Base-by-base conservation (phyloP, 2,888 invertebrate species). In the Drosophila austrosaltans region DNA sequence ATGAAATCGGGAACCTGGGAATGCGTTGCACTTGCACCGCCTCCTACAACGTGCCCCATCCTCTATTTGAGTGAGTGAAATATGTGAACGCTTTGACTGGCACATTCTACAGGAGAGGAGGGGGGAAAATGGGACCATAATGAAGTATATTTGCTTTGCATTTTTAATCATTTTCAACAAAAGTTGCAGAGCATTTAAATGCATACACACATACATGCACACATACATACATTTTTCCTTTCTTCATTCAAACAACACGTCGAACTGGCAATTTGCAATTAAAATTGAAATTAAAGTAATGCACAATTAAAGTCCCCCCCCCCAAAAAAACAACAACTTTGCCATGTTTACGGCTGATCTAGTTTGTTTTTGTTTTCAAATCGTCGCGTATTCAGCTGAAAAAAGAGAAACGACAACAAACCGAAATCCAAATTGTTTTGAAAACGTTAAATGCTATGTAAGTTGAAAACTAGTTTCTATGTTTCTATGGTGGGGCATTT, bases 281-380 rank as follows among this genome's bases (percentile, higher is more conserved):
- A 82, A 83, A 87, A 89, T 84, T 85, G 75, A 83, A 87, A 85
- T 82, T 67, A 89, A 88, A 85, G 82, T 87, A 79, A 87, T 79
- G 66, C 89, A 84, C 77, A 82, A 81, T 87, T 72, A 76, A 76
- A 76, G 76, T 61, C 78, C 79, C 70, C 77, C 69, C 57, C 68
- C 63, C 73, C 69, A 16, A 57, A 44, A 20, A 22, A 25, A 22
- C 8, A 25, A 48, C 48, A 25, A 25, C 22, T 48, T 40, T 40
- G 40, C n/a, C n/a, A 40, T 59, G 44, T 64, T 81, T 77, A n/a
- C 53, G 58, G 36, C 32, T 57, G 57, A 20, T 57, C 57, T 39
- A 57, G 57, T 39, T 57, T 57, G 25, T 22, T 22, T 57, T 8
- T 30, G 10, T 8, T 36, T 32, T 36, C 36, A 36, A 36, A 36